Evolutionary conservation across 2,888 invertebrate species (phyloP), one percentile per base, ranked within the genome.

Genomic region (Pandemis cinnamomeana): DNA sequence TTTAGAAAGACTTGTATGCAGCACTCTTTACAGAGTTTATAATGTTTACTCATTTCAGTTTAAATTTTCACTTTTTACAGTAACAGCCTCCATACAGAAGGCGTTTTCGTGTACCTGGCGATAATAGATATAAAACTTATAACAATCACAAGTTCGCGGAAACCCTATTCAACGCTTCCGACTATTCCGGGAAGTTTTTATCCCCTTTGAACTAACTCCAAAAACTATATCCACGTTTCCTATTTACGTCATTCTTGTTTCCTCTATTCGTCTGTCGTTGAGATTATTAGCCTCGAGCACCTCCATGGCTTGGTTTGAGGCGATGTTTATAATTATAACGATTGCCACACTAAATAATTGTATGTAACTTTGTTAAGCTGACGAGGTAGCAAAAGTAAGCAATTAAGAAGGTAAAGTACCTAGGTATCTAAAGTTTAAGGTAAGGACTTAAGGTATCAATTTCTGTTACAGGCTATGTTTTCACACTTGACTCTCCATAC

Each of bases 221-320:
- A 51, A 67, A 68, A 72, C 67, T 44, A 62, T 53, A 46, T 67
- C 51, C 15, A 67, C 62, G 20, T 15, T 72, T 72, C 62, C 53
- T 63, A 62, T 68, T 68, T 63, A 58, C 15, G 20, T 46, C 62
- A 67, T 46, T 51, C 53, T 55, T 36, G 53, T 62, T 63, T 55
- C 36, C 36, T 53, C 20, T 53, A 51, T 61, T 51, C 51, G 42
- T 64, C 44, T 67, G 44, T 60, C 66, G 3, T 42, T n/a, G 51
- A 20, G 64, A 64, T 64, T 55, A 70, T 70, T 63, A 53, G 41
- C 20, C 20, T 55, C 55, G 3, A 55, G 4, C 15, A 8, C 20
- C 58, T 58, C 11, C 5, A 2, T 5, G 27, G 11, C 58, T 58
- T 55, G 2, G 55, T 8, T 20, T 3, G 55, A 20, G 20, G 20